phyloP scores from a whole-genome alignment of 2,888 invertebrate genomes.

The Drosophila stalkeri region DNA sequence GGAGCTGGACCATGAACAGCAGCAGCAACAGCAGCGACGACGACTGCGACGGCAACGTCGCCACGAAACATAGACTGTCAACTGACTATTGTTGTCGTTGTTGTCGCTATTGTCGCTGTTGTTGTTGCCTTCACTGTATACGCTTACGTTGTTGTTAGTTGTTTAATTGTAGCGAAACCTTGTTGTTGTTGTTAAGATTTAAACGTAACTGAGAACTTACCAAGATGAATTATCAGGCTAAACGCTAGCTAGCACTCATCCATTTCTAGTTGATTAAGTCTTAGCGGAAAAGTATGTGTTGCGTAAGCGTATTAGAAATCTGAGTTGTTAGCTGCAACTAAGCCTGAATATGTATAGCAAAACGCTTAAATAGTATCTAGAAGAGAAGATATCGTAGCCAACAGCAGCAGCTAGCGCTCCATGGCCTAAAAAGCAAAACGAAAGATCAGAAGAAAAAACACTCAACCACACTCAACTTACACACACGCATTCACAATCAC shows the following conservation, averaged over 20 bases:
- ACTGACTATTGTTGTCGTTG: conserved; percentile 15
- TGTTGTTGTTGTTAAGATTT: conserved; percentile 77
- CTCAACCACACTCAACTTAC: conserved; percentile 12
- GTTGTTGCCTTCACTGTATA: conserved; percentile 63
- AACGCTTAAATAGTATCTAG: conserved; percentile 72
- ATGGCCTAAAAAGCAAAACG: conserved; percentile 29
- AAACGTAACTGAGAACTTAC: conserved; percentile 64
- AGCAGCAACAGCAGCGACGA: conserved; percentile 19
- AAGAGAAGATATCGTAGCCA: conserved; percentile 43
- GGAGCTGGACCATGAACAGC: conserved; percentile 29
- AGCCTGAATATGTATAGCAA: conserved; percentile 48
- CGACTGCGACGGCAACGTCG: conserved; percentile 21
- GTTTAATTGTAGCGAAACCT: conserved; percentile 81
- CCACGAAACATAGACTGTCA: conserved; percentile 29
- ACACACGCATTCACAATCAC: conserved; percentile 29
- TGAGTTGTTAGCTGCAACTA: conserved; percentile 7
- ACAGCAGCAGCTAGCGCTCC: conserved; percentile 52
- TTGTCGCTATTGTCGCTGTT: conserved; percentile 21
- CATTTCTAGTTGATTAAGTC: conserved; percentile 2
- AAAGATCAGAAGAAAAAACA: conserved; percentile 26
- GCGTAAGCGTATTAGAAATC: conserved; percentile 2
- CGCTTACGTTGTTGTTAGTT: conserved; percentile 82
- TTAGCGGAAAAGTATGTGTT: conserved; percentile 1
- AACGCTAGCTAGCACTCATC: not conserved
- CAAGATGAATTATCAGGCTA: conserved; percentile 57